Conservation (phyloP, 2,113 vertebrate genomes). For the Corvus moneduloides region DNA sequence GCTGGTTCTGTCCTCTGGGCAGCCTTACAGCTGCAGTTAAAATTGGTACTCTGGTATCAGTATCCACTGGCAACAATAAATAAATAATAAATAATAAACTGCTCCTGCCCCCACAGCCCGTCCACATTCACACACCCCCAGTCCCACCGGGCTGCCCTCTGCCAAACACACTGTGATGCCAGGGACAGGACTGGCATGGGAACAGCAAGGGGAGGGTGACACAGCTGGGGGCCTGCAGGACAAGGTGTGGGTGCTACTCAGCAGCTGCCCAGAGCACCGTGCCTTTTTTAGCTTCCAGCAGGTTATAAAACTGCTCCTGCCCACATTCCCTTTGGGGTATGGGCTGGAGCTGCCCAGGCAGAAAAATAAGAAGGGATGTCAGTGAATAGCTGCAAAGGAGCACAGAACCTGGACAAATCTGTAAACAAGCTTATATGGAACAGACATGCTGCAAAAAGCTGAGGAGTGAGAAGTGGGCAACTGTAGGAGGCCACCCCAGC, state of each 20-base stretch:
- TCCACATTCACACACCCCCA: background rate
- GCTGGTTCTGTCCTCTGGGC: background rate
- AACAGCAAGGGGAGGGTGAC: background rate
- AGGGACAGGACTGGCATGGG: background rate
- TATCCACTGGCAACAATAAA: background rate
- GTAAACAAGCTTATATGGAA: background rate
- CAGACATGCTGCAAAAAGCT: background rate
- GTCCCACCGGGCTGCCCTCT: background rate
- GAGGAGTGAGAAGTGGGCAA: background rate
- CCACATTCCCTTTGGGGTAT: background rate
- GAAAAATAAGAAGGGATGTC: background rate
- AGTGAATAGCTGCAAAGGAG: background rate
- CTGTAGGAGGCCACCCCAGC: background rate
- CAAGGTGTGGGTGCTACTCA: background rate
- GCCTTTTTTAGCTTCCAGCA: background rate
- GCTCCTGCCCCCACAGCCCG: background rate
- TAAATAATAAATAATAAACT: background rate
- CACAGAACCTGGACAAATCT: background rate
- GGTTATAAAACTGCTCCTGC: background rate
- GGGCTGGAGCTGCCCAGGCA: background rate
- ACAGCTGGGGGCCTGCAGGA: background rate
- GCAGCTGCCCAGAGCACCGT: background rate
- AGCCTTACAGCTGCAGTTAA: background rate
- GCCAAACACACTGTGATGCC: fast-evolving
- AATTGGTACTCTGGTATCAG: background rate